Conservation (phyloP, 2,797 vertebrate genomes). For the Dipus sagitta region DNA sequence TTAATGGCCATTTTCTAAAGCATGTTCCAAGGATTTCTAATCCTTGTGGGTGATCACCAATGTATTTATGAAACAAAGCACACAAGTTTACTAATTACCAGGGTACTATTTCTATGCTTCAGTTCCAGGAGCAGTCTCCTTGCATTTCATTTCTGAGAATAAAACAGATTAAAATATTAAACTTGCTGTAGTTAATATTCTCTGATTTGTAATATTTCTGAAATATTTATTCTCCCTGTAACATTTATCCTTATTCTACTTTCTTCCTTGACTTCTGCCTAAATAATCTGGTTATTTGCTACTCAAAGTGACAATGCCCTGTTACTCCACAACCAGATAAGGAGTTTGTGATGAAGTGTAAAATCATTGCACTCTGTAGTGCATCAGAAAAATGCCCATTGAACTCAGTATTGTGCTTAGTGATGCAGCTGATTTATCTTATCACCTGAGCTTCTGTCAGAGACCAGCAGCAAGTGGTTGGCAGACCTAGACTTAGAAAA, state of each 20-base stretch:
- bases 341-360: not conserved
- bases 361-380: not conserved
- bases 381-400: not conserved
- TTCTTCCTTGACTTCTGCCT: constrained; percentile 4
- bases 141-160: not conserved
- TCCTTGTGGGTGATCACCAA: not conserved
- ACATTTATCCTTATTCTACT: not conserved
- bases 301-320: not conserved
- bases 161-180: not conserved
- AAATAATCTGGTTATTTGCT: not conserved
- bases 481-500: not conserved
- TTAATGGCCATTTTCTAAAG: constrained; percentile 1
- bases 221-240: not conserved
- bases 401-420: not conserved
- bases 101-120: not conserved
- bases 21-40: not conserved
- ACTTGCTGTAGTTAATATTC: not conserved
- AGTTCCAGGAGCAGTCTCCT: not conserved
- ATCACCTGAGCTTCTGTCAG: not conserved
- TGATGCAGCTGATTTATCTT: constrained; percentile 3
- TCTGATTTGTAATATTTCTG: not conserved
- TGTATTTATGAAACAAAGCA: not conserved
- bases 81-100: not conserved
- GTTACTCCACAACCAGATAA: not conserved
- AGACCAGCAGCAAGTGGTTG: not conserved